Evolutionary conservation across 1,140 invertebrate genomes (phyloP).

Genomic region (Halictus rubicundus): DNA sequence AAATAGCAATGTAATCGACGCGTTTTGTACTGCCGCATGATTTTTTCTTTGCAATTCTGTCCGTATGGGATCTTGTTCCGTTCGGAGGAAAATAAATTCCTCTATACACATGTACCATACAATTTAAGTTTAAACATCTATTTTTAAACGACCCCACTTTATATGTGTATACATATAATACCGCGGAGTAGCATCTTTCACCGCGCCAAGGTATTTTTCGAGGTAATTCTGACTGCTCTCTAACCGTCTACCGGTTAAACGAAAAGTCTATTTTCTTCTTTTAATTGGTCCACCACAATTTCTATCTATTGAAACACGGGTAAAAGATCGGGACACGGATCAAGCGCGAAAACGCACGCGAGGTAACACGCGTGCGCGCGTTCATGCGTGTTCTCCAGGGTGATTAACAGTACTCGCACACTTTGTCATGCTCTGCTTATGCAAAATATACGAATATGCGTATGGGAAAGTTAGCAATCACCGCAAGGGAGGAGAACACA

Average conservation of each 20-base stretch:
- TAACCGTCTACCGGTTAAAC: background rate
- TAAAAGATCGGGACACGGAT: background rate
- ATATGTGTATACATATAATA: constrained; percentile 47
- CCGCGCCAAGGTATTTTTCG: constrained; percentile 33
- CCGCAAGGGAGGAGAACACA: background rate
- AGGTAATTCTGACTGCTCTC: constrained; percentile 4
- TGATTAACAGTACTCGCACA: background rate
- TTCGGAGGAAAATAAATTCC: too few relatives aligned
- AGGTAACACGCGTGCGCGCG: background rate
- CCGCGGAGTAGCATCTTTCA: constrained; percentile 44
- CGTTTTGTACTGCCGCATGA: too few relatives aligned
- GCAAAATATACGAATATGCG: background rate
- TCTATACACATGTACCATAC: constrained; percentile 18
- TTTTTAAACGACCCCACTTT: constrained; percentile 66
- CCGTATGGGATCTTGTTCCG: too few relatives aligned
- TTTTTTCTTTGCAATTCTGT: too few relatives aligned
- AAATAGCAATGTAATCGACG: too few relatives aligned
- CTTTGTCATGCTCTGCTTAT: background rate
- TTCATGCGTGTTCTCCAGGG: background rate
- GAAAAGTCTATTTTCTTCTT: background rate
- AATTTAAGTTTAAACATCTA: constrained; percentile 69
- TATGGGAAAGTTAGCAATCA: background rate
- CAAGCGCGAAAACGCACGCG: background rate
- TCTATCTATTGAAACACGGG: background rate
- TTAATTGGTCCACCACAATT: background rate